These are phyloP conservation scores for Eupeodes latifasciatus DNA, from an alignment of 2,888 invertebrate genomes.

Conservation along the genomic window DNA sequence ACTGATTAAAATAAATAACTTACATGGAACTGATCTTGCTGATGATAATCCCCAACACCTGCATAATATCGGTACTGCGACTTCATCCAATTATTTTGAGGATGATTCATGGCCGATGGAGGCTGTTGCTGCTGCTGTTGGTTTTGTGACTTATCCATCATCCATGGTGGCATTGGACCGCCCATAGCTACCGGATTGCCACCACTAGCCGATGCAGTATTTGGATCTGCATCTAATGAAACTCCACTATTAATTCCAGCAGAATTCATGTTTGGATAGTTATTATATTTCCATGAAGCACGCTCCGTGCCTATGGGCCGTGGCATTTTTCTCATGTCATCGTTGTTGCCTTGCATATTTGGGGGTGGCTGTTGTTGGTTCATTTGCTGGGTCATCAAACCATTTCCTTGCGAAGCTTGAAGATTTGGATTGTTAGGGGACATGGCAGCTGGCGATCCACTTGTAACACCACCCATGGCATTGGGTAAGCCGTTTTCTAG, in stretches of 20 bases:
- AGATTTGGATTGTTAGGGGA: constrained; percentile 83
- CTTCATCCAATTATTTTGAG: constrained; percentile 80
- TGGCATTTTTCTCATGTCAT: constrained; percentile 85
- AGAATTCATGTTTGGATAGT: constrained; percentile 80
- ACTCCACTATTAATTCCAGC: constrained; percentile 73
- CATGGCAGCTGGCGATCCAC: constrained; percentile 83
- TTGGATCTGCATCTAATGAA: constrained; percentile 75
- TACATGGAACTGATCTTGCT: constrained; percentile 83
- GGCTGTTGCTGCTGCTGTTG: constrained; percentile 68
- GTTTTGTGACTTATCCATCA: constrained; percentile 79
- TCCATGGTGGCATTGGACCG: constrained; percentile 79
- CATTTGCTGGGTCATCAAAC: constrained; percentile 74
- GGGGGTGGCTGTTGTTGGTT: constrained; percentile 70
- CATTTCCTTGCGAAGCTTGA: constrained; percentile 76
- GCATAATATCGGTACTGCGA: constrained; percentile 81
- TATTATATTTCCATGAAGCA: constrained; percentile 83
- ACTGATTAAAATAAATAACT: constrained; percentile 51
- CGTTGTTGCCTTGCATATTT: constrained; percentile 77
- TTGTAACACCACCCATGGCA: constrained; percentile 80
- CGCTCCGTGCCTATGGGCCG: constrained; percentile 93
- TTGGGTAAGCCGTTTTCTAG: constrained; percentile 81
- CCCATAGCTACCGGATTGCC: constrained; percentile 73
- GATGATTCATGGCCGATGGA: constrained; percentile 78
- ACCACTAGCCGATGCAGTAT: constrained; percentile 65
- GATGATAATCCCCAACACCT: constrained; percentile 80